Evolutionary conservation across 2,113 vertebrate genomes (phyloP), one percentile per base, ranked within the genome.

Genomic region (Trachemys scripta): DNA sequence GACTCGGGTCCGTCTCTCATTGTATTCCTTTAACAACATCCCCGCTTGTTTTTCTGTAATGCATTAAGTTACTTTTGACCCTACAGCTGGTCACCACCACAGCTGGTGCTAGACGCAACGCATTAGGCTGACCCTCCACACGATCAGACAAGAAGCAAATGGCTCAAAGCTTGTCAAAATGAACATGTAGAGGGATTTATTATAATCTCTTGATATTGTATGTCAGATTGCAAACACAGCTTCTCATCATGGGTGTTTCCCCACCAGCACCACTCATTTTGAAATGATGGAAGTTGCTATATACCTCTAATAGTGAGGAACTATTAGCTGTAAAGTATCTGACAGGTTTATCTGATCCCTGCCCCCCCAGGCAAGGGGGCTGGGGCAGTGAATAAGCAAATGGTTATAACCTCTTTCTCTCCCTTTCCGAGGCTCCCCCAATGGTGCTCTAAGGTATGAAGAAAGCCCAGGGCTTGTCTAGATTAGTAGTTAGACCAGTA

Each of bases 11-110:
- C 12, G 5, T 31, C 27, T 62, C 27, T 62, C 27, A 29, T 62
- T 62, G 12, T 62, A 6, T 62, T 31, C 57, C 57, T 62, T 13
- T 62, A 13, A 31, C 25, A 62, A 31, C 57, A 29, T 95, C 90
- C 84, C 84, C 56, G 84, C 94, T 95, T 97, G 89, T 93, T 96
- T 94, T 95, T 95, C 83, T 38, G 80, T 81, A 78, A 53, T 54
- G 94, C 2, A 0, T n/a, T 97, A 85, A 38, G 88, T 84, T 81
- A 92, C 85, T 94, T 95, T 25, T 5, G 95, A 84, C 89, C 35
- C n/a, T 86, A 79, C 53, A 72, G 82, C 53, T 75, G 10, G 42
- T 87, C 87, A 88, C 78, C 81, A 82, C 72, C 17, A 72, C 19
- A 72, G 65, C 85, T 82, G 80, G 76, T 93, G 72, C 75, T 94